Percentiles rank a stretch among this genome's conserved stretches.
Conservation (phyloP, 2,888 invertebrate species). For the Brenthis ino region DNA sequence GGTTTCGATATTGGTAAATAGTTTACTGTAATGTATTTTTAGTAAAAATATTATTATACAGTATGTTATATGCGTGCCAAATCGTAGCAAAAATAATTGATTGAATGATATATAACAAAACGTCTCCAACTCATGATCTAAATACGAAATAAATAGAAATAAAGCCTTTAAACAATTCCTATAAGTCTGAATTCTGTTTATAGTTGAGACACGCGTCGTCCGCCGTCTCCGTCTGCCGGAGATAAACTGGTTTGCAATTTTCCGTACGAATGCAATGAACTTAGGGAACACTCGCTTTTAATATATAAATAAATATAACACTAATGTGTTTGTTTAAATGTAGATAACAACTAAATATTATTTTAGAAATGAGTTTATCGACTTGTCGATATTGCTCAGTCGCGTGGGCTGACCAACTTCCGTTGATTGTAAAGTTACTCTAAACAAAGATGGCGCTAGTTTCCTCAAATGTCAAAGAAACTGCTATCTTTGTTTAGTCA, state of each 20-base stretch:
- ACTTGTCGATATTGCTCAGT: too few relatives aligned
- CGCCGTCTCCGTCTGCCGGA: not conserved
- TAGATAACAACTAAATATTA: not conserved
- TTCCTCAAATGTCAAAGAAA: too few relatives aligned
- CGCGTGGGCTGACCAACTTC: too few relatives aligned
- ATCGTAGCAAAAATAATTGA: not conserved
- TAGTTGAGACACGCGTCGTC: not conserved
- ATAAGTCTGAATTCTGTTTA: conserved; percentile 9
- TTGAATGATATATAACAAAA: not conserved
- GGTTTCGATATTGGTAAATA: too few relatives aligned
- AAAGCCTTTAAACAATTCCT: not conserved
- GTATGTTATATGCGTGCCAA: conserved; percentile 5
- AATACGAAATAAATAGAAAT: not conserved
- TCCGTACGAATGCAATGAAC: not conserved
- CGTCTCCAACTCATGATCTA: not conserved
- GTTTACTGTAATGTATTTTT: too few relatives aligned
- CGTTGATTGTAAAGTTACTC: too few relatives aligned
- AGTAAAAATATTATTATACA: not conserved
- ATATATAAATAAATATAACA: not conserved
- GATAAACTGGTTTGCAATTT: not conserved
- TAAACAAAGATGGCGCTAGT: too few relatives aligned
- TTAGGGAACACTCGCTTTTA: conserved; percentile 11
- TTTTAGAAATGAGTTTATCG: too few relatives aligned
- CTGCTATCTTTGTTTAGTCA: too few relatives aligned
- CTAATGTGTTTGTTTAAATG: conserved; percentile 6